phyloP scores from a whole-genome alignment of 2,113 vertebrate genomes.

The Hyperoodon ampullatus region DNA sequence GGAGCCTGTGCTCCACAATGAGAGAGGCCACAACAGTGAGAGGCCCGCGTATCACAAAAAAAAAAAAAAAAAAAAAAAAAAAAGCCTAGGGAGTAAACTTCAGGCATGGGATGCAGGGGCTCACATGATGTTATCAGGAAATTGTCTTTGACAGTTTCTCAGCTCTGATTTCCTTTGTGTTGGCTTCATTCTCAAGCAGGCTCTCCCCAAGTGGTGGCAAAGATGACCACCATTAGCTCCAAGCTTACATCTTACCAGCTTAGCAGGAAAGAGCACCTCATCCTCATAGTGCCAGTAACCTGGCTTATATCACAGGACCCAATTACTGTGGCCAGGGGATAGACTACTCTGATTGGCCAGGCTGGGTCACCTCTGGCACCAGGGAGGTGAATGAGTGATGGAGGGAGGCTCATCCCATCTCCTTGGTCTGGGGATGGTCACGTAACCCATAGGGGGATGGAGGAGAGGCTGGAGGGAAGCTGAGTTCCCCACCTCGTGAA shows the following conservation, averaged over 20 bases:
- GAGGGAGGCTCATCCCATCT: not conserved
- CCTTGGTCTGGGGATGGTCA: not conserved
- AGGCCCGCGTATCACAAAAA: too few species aligned
- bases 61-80: not conserved
- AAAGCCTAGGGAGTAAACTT: not conserved
- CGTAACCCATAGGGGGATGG: not conserved
- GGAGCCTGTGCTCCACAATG: too few species aligned
- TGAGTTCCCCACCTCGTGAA: not conserved
- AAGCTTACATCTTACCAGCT: not conserved
- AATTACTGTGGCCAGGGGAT: not conserved
- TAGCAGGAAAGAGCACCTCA: not conserved
- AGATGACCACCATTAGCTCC: not conserved
- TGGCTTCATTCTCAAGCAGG: constrained; percentile 22
- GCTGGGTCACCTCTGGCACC: not conserved
- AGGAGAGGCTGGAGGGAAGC: not conserved
- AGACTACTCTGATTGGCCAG: not conserved
- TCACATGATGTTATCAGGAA: not conserved
- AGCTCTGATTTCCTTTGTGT: constrained; percentile 18
- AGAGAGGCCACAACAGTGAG: too few species aligned
- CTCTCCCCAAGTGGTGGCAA: not conserved
- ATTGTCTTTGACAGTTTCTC: not conserved
- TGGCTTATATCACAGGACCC: not conserved
- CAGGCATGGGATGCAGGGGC: constrained; percentile 28
- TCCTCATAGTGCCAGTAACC: not conserved
- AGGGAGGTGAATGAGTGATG: not conserved